Conservation (phyloP, 2,888 invertebrate species). For the Encarsia formosa region DNA sequence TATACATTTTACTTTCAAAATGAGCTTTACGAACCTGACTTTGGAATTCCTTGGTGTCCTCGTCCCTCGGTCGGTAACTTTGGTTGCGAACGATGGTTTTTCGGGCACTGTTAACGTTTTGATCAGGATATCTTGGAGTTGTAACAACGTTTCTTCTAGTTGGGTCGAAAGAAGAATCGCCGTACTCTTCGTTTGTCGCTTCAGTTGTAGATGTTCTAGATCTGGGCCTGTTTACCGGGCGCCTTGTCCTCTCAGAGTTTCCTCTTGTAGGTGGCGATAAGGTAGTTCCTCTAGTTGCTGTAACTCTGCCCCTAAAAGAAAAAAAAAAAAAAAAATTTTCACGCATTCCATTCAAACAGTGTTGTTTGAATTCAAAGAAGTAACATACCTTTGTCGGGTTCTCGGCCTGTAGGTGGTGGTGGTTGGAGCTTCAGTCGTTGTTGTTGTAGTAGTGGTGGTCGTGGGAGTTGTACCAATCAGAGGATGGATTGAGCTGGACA, state of each 20-base stretch:
- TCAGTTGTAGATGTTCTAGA: conserved; percentile 39
- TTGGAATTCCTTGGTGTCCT: conserved; percentile 13
- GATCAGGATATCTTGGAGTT: conserved; percentile 34
- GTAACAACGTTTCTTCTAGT: conserved; percentile 39
- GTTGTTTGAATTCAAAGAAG: background rate
- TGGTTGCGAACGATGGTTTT: conserved; percentile 28
- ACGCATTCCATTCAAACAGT: background rate
- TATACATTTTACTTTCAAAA: too few species aligned
- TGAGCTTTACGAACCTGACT: conserved; percentile 7
- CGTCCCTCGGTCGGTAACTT: conserved; percentile 26
- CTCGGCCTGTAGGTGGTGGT: conserved; percentile 39
- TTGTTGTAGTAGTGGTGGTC: conserved; percentile 34
- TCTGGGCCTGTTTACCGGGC: conserved; percentile 43
- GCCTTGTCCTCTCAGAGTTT: conserved; percentile 37
- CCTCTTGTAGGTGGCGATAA: conserved; percentile 30
- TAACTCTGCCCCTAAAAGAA: conserved; percentile 35
- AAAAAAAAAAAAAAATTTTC: background rate
- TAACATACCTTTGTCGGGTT: conserved; percentile 37
- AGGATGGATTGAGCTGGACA: conserved; percentile 24
- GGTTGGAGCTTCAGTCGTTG: conserved; percentile 32
- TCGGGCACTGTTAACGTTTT: conserved; percentile 23
- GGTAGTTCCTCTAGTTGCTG: conserved; percentile 37
- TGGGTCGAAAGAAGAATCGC: conserved; percentile 41
- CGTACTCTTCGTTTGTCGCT: conserved; percentile 47
- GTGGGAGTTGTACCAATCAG: conserved; percentile 35